These are phyloP conservation scores for Beris chalybata DNA, from an alignment of 2,888 invertebrate genomes.

Conservation along the genomic window DNA sequence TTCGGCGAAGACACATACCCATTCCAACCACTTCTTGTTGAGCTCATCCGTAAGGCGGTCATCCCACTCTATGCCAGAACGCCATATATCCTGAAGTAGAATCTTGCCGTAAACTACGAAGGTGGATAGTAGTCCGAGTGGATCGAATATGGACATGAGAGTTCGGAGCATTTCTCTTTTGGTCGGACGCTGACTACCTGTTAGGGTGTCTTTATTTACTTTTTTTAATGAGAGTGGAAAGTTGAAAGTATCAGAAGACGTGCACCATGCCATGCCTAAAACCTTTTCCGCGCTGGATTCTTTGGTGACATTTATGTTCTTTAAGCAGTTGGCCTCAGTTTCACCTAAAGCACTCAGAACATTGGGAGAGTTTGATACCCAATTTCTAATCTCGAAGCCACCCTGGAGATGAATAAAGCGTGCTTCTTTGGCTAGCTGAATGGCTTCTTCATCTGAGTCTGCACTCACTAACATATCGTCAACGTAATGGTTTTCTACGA, in stretches of 20 bases:
- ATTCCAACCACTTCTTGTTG: too few relatives aligned
- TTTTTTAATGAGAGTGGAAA: constrained; percentile 36
- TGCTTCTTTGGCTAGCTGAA: constrained; percentile 36
- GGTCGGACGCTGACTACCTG: constrained; percentile 37
- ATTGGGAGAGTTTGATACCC: constrained; percentile 41
- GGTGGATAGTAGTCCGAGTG: constrained; percentile 43
- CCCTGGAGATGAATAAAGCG: constrained; percentile 34
- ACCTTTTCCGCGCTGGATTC: constrained; percentile 12
- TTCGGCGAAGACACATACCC: constrained; percentile 21
- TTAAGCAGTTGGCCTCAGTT: too few relatives aligned
- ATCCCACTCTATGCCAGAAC: constrained; percentile 35
- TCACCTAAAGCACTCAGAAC: constrained; percentile 5
- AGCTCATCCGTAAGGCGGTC: too few relatives aligned
- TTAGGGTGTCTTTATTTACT: constrained; percentile 24
- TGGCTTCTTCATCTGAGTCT: constrained; percentile 40
- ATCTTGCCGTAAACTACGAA: constrained; percentile 41
- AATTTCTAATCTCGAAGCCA: constrained; percentile 40
- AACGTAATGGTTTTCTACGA: constrained; percentile 45
- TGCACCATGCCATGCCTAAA: constrained; percentile 39
- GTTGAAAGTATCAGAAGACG: constrained; percentile 37
- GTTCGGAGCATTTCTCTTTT: constrained; percentile 40
- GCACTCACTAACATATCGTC: constrained; percentile 45
- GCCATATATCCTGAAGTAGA: constrained; percentile 44
- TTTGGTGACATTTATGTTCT: too few relatives aligned
- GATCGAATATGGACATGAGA: constrained; percentile 46